Evolutionary conservation across 1,140 invertebrate genomes (phyloP).

Genomic region (Calliphora vicina): DNA sequence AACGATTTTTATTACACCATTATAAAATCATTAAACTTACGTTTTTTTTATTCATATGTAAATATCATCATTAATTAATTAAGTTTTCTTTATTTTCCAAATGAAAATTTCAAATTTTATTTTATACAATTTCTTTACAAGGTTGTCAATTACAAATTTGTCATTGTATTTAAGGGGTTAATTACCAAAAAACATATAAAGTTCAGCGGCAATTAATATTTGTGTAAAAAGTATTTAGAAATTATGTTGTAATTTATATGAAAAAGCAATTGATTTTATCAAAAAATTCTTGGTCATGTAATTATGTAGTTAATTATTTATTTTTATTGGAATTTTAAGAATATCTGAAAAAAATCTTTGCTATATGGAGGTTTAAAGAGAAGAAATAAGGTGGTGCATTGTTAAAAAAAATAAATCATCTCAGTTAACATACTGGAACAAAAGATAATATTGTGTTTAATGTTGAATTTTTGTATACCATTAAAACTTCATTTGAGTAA

Average conservation of each 20-base stretch:
- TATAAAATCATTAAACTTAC: not conserved
- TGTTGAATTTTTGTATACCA: too few species aligned
- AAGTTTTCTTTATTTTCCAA: not conserved
- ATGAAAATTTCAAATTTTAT: not conserved
- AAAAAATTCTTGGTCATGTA: not conserved
- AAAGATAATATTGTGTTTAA: too few species aligned
- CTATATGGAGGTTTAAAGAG: not conserved
- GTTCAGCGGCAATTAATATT: not conserved
- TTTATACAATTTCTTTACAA: not conserved
- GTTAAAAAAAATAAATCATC: too few species aligned
- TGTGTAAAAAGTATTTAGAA: not conserved
- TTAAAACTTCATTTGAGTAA: too few species aligned
- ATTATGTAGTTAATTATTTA: conserved; percentile 2
- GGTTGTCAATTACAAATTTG: not conserved
- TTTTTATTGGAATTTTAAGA: conserved; percentile 8
- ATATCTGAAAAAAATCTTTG: not conserved
- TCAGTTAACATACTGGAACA: too few species aligned
- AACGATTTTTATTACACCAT: not conserved
- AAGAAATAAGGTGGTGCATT: too few species aligned
- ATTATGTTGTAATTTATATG: not conserved
- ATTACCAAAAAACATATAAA: not conserved
- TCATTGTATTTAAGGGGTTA: not conserved
- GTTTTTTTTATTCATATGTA: too few species aligned
- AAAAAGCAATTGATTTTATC: not conserved
- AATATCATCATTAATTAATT: not conserved